Evolutionary conservation across 2,888 invertebrate genomes (phyloP).

Genomic region (Lycia hirtaria): DNA sequence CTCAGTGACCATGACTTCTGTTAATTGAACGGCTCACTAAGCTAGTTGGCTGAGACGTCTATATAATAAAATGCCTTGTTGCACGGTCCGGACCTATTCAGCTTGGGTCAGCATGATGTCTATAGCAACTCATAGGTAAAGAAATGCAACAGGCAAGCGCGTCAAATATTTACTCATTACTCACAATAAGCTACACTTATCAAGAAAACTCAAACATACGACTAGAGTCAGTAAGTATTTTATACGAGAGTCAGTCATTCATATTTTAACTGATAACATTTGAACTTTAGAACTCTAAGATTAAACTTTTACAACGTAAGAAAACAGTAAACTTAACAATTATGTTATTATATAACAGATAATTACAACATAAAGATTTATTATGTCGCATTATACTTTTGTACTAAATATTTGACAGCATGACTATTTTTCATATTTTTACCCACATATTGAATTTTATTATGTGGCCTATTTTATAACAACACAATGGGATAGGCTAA

Average conservation of each 20-base stretch:
- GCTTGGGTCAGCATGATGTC: too few species aligned
- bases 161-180: not conserved
- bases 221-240: slow-evolving; percentile 17
- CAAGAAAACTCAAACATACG: slow-evolving; percentile 13
- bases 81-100: too few species aligned
- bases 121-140: not conserved
- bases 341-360: slow-evolving; percentile 5
- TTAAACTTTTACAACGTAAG: slow-evolving; percentile 1
- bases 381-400: not conserved
- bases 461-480: too few species aligned
- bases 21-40: too few species aligned
- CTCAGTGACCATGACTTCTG: too few species aligned
- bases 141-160: not conserved
- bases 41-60: too few species aligned
- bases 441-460: not conserved
- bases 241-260: slow-evolving; percentile 4
- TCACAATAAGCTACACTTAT: not conserved
- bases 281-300: not conserved
- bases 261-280: slow-evolving; percentile 10
- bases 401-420: not conserved
- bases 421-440: not conserved
- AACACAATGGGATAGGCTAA: not conserved
- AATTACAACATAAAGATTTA: not conserved
- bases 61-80: too few species aligned
- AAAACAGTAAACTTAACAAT: slow-evolving; percentile 4